phyloP scores from a whole-genome alignment of 2,113 vertebrate species.

The Pycnonotus jocosus region DNA sequence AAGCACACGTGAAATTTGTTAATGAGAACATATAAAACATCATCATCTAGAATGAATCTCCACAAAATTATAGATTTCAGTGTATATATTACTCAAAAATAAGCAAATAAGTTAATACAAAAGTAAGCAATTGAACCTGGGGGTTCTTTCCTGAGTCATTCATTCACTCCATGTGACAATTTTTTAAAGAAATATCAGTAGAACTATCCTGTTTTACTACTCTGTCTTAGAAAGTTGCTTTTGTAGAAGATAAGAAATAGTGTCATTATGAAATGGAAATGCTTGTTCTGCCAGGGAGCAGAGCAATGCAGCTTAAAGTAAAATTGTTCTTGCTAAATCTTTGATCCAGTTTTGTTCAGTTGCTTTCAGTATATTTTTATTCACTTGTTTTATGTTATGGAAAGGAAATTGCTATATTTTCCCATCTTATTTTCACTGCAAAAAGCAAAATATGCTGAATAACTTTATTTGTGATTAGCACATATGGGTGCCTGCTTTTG shows the following conservation, averaged over 20 bases:
- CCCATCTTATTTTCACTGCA: not conserved
- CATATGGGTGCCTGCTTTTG: not conserved
- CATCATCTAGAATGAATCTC: not conserved
- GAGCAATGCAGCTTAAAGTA: not conserved
- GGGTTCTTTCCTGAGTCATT: not conserved
- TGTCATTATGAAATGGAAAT: slow-evolving; percentile 6
- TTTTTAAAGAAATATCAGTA: not conserved
- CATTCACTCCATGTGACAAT: not conserved
- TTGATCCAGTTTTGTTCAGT: not conserved
- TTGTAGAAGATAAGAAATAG: not conserved
- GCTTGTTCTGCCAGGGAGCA: not conserved
- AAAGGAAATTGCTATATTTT: not conserved
- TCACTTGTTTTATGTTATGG: not conserved
- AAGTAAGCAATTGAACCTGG: not conserved
- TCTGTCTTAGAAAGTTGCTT: not conserved
- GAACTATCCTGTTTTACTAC: not conserved
- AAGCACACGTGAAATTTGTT: not conserved
- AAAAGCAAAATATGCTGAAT: not conserved
- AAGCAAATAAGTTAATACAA: not conserved
- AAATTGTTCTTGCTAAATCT: slow-evolving; percentile 7
- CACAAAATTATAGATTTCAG: not conserved
- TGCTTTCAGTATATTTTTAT: not conserved
- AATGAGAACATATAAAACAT: not conserved
- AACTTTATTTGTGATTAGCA: not conserved
- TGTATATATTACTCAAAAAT: not conserved